Base-by-base conservation (phyloP, 2,113 vertebrate genomes). In the Gasterosteus aculeatus region DNA sequence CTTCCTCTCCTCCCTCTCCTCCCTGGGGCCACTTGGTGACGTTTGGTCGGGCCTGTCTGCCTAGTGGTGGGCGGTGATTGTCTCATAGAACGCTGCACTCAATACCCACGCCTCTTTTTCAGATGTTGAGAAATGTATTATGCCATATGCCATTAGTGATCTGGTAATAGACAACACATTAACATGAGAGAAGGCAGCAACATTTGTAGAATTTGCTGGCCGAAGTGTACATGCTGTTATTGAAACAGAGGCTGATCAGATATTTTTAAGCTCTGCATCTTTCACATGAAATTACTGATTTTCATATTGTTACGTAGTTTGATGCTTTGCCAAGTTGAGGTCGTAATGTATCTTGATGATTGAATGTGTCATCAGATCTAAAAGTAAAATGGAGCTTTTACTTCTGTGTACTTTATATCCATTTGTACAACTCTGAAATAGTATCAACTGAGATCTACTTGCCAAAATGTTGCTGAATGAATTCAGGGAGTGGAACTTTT, bases 331-430 rank as follows among this genome's bases (percentile, higher is more conserved):
- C 19, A n/a, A 51, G 49, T 16, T 4, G 19, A 65, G 51, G 38
- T 56, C 56, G 72, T 54, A 56, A 31, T 31, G 47, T 49, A 46
- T 7, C 16, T 26, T 54, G 26, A 5, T n/a, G 12, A 64, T 64
- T 18, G 19, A 63, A 49, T 26, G 57, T 78, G 51, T 77, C 64
- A 29, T 56, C 12, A 38, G 31, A 62, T 10, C 26, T 11, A 29
- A 47, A 38, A 5, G 19, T 26, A 63, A 3, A 31, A n/a, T 19
- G 10, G 2, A 39, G 65, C 31, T 5, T 79, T 35, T 42, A 68
- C 39, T 62, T 41, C 15, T 35, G 38, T 1, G 7, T 26, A 26
- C 5, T 12, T 6, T 18, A 1, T 33, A 39, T 47, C 46, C 4
- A 47, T 67, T 18, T 35, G 16, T 31, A 42, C 7, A 19, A 10